Base-by-base conservation (phyloP, 1,140 invertebrate genomes). In the Laupala kohalensis region DNA sequence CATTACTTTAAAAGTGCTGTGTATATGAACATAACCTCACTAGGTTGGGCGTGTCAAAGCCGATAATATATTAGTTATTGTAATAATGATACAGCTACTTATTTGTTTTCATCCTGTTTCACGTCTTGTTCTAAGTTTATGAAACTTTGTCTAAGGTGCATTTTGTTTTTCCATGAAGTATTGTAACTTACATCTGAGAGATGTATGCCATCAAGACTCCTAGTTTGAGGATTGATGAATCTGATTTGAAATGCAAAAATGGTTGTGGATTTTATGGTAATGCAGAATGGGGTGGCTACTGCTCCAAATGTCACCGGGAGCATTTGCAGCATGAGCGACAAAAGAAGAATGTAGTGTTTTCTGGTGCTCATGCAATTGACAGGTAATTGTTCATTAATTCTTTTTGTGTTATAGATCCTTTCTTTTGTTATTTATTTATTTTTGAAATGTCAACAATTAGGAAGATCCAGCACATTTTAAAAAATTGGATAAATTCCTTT, bases 221-320 rank as follows among this genome's bases (percentile, higher is more conserved):
- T 1, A 87, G 87, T 6, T 83, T 92, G 73, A 85, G 92, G 71
- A 90, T 96, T 65, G 89, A 91, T 74, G 89, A 92, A 76, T 87
- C 89, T 70, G 93, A 96, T 81, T 82, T 99, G 73, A 89, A 96
- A 75, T 99, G 97, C 81, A 94, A 94, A 80, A 95, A 93, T 82
- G 92, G 94, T 19, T 99, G 96, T 84, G 95, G 95, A 72, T 99
- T 89, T 84, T 99, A 92, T 81, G 97, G 97, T 24, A 99, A 98
- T 82, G 92, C 93, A 29, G 92, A 96, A 78, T 99, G 96, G 92
- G 90, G 96, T 79, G 92, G 96, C 19, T 96, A 96, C 79, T 99
- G 97, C 80, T 98, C 96, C 26, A 92, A 96, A 82, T 99, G 91
- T 79, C 88, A 92, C 77, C 83, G 89, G 64, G 87, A 90, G 76